Evolutionary conservation across 2,888 invertebrate species (phyloP), one percentile per base, ranked within the genome.

Genomic region (Acanthosepion esculentum): DNA sequence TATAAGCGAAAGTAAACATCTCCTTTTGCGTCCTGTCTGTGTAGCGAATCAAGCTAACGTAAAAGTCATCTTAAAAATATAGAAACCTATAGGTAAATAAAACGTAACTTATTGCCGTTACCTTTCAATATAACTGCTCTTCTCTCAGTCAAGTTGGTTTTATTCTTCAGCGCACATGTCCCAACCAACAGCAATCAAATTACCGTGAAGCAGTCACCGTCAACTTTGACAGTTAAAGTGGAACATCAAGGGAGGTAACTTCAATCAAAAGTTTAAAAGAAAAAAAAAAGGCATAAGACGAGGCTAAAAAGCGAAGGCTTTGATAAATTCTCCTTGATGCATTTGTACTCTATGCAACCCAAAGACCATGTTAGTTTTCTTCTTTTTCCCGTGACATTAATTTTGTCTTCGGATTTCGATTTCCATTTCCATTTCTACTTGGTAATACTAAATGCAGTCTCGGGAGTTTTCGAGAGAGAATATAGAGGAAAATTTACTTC

Each of bases 181-280:
- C 78, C n/a, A n/a, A n/a, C 78, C 78, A 78, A 78, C 78, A n/a
- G 78, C 78, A 78, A 33, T 78, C 78, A 78, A 78, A 78, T n/a
- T n/a, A 78, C n/a, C 78, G n/a, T 78, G n/a, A 78, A 78, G 15
- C 78, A 78, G n/a, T 33, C 78, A 33, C 78, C n/a, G 78, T 78
- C 78, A 78, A n/a, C 78, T 78, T n/a, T 78, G 78, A 78, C 78
- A 78, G 78, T 33, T 78, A 78, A 78, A 78, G 78, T 78, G 78
- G 78, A 33, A 78, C 33, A 78, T 78, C 78, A 78, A 78, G n/a
- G 78, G 15, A n/a, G 7, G 78, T 78, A 78, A 10, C 78, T n/a
- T 15, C 78, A 3, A 78, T 15, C 78, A 12, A 78, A 78, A 33
- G 15, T 78, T n/a, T 15, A 33, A 23, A 7, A 59, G 7, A 59